Conservation (phyloP, 2,113 vertebrate genomes). For the Pitta sordida region DNA sequence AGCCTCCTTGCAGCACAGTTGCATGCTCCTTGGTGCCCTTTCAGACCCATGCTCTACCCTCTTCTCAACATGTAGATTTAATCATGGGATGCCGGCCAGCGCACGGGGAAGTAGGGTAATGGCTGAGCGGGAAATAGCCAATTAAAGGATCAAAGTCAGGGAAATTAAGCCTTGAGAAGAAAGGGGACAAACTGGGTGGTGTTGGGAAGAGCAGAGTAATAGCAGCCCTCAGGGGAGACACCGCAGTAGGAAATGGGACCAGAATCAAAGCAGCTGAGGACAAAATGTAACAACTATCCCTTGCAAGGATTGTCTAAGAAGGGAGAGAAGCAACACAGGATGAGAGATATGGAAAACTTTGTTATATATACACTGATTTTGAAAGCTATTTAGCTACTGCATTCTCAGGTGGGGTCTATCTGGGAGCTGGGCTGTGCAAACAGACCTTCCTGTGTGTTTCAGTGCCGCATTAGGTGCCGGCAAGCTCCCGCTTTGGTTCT, state of each 20-base stretch:
- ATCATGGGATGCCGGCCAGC: not conserved
- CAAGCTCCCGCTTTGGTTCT: not conserved
- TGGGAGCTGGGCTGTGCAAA: not conserved
- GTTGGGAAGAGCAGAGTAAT: not conserved
- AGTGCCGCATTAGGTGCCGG: not conserved
- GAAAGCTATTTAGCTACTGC: not conserved
- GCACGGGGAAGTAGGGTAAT: not conserved
- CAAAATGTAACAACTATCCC: not conserved
- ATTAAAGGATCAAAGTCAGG: constrained; percentile 56
- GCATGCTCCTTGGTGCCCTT: not conserved
- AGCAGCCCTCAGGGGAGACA: not conserved
- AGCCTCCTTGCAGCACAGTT: not conserved
- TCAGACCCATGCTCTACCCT: not conserved
- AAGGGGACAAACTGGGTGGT: not conserved
- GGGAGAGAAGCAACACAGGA: not conserved
- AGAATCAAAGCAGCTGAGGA: not conserved
- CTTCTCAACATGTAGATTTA: not conserved
- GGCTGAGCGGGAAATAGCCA: constrained; percentile 26
- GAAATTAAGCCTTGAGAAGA: constrained; percentile 38
- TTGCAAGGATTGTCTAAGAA: not conserved
- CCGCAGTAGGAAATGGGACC: not conserved
- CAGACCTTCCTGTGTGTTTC: fast-evolving
- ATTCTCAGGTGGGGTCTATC: fast-evolving
- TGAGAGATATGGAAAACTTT: not conserved
- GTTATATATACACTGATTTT: not conserved